Evolutionary conservation across 1,140 invertebrate genomes (phyloP).

Genomic region (Sitobion miscanthi): DNA sequence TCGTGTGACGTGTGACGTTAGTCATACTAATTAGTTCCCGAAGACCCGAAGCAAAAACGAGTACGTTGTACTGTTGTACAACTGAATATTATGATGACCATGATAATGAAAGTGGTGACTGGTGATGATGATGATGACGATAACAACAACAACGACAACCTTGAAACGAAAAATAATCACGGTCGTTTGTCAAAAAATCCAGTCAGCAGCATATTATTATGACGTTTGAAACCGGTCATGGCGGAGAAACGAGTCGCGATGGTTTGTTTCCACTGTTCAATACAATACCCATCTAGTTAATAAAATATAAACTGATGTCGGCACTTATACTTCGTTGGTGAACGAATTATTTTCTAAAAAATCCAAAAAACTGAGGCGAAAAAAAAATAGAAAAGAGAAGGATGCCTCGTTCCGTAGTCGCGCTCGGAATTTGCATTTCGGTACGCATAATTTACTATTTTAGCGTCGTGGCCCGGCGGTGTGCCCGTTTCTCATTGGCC

Average conservation of each 20-base stretch:
- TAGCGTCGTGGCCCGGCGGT: neutral
- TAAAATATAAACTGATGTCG: neutral
- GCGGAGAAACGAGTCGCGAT: neutral
- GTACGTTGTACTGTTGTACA: neutral
- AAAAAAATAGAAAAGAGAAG: neutral
- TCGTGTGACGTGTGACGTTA: no score
- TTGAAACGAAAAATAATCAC: neutral
- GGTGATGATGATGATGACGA: neutral
- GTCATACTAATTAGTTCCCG: no score
- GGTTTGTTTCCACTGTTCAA: neutral
- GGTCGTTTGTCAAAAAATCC: neutral
- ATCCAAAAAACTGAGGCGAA: neutral
- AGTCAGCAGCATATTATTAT: no score
- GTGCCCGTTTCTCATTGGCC: slow-evolving; percentile 20
- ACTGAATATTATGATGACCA: neutral
- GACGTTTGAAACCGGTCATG: neutral
- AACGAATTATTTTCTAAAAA: neutral
- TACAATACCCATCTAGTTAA: no score
- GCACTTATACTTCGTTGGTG: neutral
- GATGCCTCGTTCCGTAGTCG: neutral
- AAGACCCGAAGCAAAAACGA: no score
- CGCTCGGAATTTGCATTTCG: neutral
- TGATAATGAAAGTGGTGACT: neutral
- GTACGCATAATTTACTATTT: neutral
- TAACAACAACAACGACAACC: slow-evolving; percentile 16